These are phyloP conservation scores for Endomychus coccineus DNA, from an alignment of 2,888 invertebrate genomes.

Conservation along the genomic window DNA sequence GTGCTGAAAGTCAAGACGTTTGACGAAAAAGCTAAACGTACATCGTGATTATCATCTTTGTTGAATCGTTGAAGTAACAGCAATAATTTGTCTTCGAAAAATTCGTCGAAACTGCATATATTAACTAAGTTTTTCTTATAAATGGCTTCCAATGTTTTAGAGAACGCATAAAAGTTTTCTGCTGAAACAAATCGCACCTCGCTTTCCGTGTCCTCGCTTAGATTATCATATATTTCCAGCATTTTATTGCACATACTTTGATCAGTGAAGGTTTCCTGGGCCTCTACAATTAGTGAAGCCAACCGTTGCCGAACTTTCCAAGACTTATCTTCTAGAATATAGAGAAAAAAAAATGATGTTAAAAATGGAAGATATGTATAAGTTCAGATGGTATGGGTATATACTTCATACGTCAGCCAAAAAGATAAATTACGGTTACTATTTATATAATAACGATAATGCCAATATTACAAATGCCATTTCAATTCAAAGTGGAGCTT, in stretches of 20 bases:
- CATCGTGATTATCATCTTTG: slow-evolving; percentile 30
- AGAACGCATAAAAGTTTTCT: slow-evolving; percentile 31
- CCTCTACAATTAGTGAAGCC: slow-evolving; percentile 28
- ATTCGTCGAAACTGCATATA: slow-evolving; percentile 30
- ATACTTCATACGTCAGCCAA: no score
- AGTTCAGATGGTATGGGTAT: no score
- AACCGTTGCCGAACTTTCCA: slow-evolving; percentile 35
- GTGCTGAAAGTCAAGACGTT: slow-evolving; percentile 31
- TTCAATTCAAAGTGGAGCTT: no score
- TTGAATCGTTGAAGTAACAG: slow-evolving; percentile 30
- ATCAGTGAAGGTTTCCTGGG: slow-evolving; percentile 27
- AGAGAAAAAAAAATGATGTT: slow-evolving; percentile 2
- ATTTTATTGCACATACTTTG: slow-evolving; percentile 28
- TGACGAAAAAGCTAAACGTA: slow-evolving; percentile 31
- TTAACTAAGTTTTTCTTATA: slow-evolving; percentile 21
- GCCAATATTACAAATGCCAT: no score
- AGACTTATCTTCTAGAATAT: slow-evolving; percentile 30
- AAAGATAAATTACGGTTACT: no score
- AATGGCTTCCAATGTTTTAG: slow-evolving; percentile 27
- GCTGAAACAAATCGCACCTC: slow-evolving; percentile 33
- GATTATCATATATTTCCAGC: slow-evolving; percentile 30
- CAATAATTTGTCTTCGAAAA: slow-evolving; percentile 32
- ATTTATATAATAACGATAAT: no score
- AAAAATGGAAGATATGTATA: no score
- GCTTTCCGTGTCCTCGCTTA: slow-evolving; percentile 30